Base-by-base conservation (phyloP, 2,113 vertebrate genomes). In the Pseudolaguvia tuberculata region DNA sequence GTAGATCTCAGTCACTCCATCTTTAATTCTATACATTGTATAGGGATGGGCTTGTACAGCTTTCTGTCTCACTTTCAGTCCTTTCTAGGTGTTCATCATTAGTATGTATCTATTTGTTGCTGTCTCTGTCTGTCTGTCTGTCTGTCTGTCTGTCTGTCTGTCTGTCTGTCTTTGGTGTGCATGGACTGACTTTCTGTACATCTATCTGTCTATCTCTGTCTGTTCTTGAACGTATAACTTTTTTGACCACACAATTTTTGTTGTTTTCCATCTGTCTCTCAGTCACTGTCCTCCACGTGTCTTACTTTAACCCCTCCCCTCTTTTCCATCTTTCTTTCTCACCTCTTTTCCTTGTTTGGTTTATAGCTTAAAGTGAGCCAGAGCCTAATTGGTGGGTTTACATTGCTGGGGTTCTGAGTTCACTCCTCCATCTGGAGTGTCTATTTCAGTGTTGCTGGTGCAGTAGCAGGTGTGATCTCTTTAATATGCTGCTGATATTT, bases 401-500 rank as follows among this genome's bases (percentile, higher is more conserved):
- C 50, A 53, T 53, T 53, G 14, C 27, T 70, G 14, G 15, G 25
- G 29, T 70, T 50, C 29, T 35, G 27, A 70, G 67, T 70, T 70
- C 67, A 53, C 67, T 31, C 27, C 48, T 70, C 50, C 67, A 70
- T 70, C 67, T 70, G 67, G 50, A 35, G 50, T 35, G 67, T 69
- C 25, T 52, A 29, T 70, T 27, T 67, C 14, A 29, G 67, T 53
- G 67, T 31, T 39, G 50, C 11, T 35, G 50, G 20, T 31, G 20
- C 29, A n/a, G n/a, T n/a, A 69, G 67, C 67, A 69, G 67, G 18
- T 50, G 8, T 39, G 13, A 21, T 70, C 67, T 53, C 29, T 53
- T 70, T 70, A 53, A 53, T 53, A 70, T 70, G 67, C 67, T 70
- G 48, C 51, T 21, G 67, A 53, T 70, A 70, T 53, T 53, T 20